phyloP scores from a whole-genome alignment of 2,888 invertebrate genomes.

The Carpatolechia fugitivella region DNA sequence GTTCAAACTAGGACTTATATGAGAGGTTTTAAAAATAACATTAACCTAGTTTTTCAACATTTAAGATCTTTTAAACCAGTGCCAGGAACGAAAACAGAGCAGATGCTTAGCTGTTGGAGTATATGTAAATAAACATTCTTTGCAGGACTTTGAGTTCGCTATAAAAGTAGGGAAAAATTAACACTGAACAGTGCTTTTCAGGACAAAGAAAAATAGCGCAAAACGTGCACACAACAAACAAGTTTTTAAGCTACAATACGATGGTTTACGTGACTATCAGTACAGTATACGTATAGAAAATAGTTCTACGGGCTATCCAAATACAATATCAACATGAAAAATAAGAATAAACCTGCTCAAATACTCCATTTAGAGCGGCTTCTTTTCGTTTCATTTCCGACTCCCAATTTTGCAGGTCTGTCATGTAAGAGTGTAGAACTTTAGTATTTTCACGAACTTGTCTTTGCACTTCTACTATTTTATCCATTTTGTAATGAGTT shows the following conservation, averaged over 20 bases:
- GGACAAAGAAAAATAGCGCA: constrained; percentile 30
- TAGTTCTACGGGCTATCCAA: neutral
- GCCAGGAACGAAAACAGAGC: no score
- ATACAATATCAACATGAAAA: constrained; percentile 13
- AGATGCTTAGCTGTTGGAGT: no score
- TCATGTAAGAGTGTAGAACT: constrained; percentile 83
- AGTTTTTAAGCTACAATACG: neutral
- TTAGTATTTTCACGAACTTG: constrained; percentile 85
- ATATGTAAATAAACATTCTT: no score
- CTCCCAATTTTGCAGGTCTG: constrained; percentile 86
- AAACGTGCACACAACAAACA: constrained; percentile 9
- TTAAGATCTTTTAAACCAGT: no score
- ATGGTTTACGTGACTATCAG: neutral
- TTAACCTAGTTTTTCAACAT: no score
- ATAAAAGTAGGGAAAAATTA: no score
- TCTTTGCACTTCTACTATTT: constrained; percentile 83
- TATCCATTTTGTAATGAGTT: constrained; percentile 64
- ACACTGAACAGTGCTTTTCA: no score
- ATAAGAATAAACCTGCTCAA: constrained; percentile 67
- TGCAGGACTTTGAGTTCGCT: no score
- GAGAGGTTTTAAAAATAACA: no score
- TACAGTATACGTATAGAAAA: neutral
- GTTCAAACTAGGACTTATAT: no score
- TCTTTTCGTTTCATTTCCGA: constrained; percentile 86
- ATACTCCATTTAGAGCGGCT: constrained; percentile 70